Conservation (phyloP, 1,140 invertebrate genomes). For the Psilanteris sp. region DNA sequence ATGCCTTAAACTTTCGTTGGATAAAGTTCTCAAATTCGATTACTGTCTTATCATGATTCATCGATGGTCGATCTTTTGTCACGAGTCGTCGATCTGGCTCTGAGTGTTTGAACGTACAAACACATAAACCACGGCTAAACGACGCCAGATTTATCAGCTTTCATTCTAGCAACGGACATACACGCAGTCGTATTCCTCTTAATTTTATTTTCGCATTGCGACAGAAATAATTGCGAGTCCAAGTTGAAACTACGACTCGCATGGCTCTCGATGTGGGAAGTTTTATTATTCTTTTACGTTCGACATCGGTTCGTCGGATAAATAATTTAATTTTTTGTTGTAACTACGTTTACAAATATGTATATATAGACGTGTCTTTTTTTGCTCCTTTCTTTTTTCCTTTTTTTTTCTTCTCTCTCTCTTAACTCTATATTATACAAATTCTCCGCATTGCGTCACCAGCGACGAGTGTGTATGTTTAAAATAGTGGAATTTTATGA, state of each 20-base stretch:
- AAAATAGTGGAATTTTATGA: constrained; percentile 36
- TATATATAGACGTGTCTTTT: constrained; percentile 8
- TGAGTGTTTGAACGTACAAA: constrained; percentile 17
- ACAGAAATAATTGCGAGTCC: constrained; percentile 60
- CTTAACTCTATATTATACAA: constrained; percentile 25
- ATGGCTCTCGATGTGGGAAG: constrained; percentile 26
- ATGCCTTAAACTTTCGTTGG: no score
- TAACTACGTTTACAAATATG: constrained; percentile 16
- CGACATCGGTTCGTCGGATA: constrained; percentile 15
- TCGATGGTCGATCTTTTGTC: constrained; percentile 19
- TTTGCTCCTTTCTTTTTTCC: no score
- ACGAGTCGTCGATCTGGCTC: constrained; percentile 21
- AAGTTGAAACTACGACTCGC: constrained; percentile 21
- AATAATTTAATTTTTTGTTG: constrained; percentile 48
- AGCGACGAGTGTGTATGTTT: constrained; percentile 6
- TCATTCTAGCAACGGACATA: constrained; percentile 45
- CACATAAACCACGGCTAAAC: constrained; percentile 48
- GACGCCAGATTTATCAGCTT: constrained; percentile 57
- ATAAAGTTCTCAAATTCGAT: constrained; percentile 21
- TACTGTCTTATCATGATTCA: constrained; percentile 23
- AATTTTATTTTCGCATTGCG: constrained; percentile 63
- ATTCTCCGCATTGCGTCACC: constrained; percentile 29
- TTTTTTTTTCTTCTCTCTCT: no score
- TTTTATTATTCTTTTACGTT: constrained; percentile 45
- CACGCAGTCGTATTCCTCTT: constrained; percentile 28